Conservation (phyloP, 1,140 invertebrate species). For the Calliopsis andreniformis region DNA sequence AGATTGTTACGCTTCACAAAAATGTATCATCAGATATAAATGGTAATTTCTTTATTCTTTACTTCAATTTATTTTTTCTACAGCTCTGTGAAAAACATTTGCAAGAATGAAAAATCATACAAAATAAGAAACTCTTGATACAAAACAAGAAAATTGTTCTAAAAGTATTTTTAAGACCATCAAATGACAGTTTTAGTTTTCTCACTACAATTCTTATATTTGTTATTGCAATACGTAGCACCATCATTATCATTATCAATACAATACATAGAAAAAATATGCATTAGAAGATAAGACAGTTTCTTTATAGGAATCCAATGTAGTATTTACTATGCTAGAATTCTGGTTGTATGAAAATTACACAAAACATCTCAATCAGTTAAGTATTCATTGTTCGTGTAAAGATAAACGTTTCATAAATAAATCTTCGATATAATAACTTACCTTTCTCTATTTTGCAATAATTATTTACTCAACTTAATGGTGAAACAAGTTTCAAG, state of each 20-base stretch:
- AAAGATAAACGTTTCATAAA: conserved; percentile 72
- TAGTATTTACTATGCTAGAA: conserved; percentile 57
- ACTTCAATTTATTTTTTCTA: conserved; percentile 13
- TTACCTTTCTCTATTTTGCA: conserved; percentile 34
- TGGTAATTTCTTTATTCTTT: neutral
- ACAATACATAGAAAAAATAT: conserved; percentile 57
- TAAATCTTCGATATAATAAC: conserved; percentile 66
- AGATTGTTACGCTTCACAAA: neutral
- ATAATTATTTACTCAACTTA: neutral
- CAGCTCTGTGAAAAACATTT: neutral
- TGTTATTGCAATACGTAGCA: conserved; percentile 58
- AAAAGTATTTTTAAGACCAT: conserved; percentile 28
- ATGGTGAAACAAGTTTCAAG: neutral
- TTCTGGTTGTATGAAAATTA: conserved; percentile 63
- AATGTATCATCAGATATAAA: conserved; percentile 7
- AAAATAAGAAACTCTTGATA: conserved; percentile 7
- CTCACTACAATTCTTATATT: conserved; percentile 48
- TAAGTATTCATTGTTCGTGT: conserved; percentile 67
- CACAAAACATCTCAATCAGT: conserved; percentile 58
- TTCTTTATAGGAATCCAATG: conserved; percentile 52
- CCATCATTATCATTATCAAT: conserved; percentile 65
- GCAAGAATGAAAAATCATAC: neutral
- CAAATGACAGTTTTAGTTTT: conserved; percentile 25
- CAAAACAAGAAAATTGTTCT: conserved; percentile 28
- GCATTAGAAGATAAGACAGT: conserved; percentile 63